Evolutionary conservation across 2,888 invertebrate species (phyloP).

Genomic region (Hybos culiciformis): DNA sequence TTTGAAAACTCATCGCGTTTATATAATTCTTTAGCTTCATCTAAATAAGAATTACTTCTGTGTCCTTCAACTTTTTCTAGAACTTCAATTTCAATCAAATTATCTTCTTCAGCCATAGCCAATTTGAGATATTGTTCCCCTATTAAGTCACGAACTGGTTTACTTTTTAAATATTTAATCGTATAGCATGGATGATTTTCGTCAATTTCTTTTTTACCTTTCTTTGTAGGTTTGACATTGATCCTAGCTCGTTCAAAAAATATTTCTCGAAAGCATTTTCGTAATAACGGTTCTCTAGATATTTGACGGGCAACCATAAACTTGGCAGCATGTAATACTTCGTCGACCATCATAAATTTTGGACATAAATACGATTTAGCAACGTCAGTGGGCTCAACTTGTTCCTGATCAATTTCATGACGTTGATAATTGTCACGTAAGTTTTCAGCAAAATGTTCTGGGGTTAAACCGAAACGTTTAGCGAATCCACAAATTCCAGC

Average conservation of each 20-base stretch:
- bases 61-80: conserved; percentile 67
- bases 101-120: conserved; percentile 66
- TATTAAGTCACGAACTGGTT: conserved; percentile 76
- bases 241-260: conserved; percentile 81
- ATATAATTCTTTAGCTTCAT: conserved; percentile 66
- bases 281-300: conserved; percentile 77
- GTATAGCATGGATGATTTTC: conserved; percentile 80
- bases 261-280: conserved; percentile 72
- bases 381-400: conserved; percentile 65
- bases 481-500: conserved; percentile 76
- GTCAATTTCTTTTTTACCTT: conserved; percentile 88
- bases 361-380: conserved; percentile 62
- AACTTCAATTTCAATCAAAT: conserved; percentile 57
- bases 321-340: conserved; percentile 78
- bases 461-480: conserved; percentile 81
- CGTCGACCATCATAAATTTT: conserved; percentile 57
- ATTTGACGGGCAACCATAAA: conserved; percentile 92
- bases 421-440: conserved; percentile 88
- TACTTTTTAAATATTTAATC: conserved; percentile 82
- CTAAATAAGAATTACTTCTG: conserved; percentile 62
- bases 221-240: conserved; percentile 68
- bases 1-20: conserved; percentile 83
- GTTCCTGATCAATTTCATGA: conserved; percentile 88
- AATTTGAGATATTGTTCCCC: conserved; percentile 85
- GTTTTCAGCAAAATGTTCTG: conserved; percentile 94